Evolutionary conservation across 2,113 vertebrate species (phyloP), one percentile per base, ranked within the genome.

Genomic region (Gyps fulvus): DNA sequence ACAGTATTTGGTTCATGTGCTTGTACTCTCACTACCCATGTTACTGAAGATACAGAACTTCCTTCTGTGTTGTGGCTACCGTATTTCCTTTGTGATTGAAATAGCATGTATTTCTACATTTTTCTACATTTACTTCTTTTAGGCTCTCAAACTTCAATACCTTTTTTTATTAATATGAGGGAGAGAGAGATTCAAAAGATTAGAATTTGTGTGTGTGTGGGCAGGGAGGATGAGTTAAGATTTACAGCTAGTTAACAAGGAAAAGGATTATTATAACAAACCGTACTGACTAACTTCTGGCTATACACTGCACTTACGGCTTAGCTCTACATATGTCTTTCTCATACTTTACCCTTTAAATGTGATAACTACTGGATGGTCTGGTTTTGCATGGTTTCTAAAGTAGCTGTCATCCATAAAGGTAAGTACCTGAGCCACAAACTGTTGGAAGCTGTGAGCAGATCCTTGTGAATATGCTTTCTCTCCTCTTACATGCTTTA

Each of bases 1-100:
- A 22, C 1, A 1, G 23, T 12, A 17, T 12, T 55, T 57, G 50
- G 19, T 58, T 58, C 11, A 10, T 2, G 1, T n/a, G 16, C 78
- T 76, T 61, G 22, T 21, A 18, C 16, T 73, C 26, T 42, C 40
- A 15, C 15, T 66, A 58, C 7, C 17, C 57, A 5, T 34, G 18
- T 12, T 27, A 29, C 4, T 49, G 43, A 83, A 92, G 52, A 63
- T 38, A 20, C 8, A 69, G 18, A 80, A 47, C 23, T 67, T 47
- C 31, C 61, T 66, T 45, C 29, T 42, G 49, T 55, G 16, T 20
- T 32, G 6, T 27, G 19, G 21, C 21, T 82, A 18, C 12, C 2
- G 2, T 47, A 79, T 67, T 94, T 87, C 31, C 13, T 40, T 40
- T 54, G 27, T 55, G n/a, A 63, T 62, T 58, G 26, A 27, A 90